Base-by-base conservation (phyloP, 2,797 vertebrate species). In the Sebastes kiyomatsui region DNA sequence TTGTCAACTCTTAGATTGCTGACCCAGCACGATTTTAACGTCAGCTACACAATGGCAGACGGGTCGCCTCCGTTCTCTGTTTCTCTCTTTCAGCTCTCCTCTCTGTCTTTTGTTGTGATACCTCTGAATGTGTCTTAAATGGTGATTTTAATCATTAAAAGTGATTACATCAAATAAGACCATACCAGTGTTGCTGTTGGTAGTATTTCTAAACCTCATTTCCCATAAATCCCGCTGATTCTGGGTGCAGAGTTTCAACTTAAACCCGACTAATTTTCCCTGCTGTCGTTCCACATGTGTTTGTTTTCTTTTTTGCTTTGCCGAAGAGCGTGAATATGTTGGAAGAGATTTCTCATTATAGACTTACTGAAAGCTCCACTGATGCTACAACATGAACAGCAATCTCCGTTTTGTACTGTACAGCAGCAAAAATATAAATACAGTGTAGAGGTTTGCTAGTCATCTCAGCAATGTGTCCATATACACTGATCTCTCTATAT, bases 11-110 rank as follows among this genome's bases (percentile, higher is more conserved):
- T 55, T 23, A 71, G 14, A 71, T 7, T 81, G 91, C 88, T 93
- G 90, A 92, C 4, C 35, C 58, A 67, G 87, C 90, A 83, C 49
- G 35, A 72, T 79, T 80, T 82, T 90, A 84, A 89, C 87, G 83
- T 87, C 79, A 62, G 52, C 66, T 69, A 27, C 70, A 75, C 42
- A 25, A 25, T 3, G 22, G 67, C 33, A 80, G 71, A 75, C 59
- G 71, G 60, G 77, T 62, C 7, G 8, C 20, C 49, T 42, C 28
- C 2, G 27, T 32, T 80, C 33, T 68, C 58, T 59, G 56, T 70
- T 71, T 64, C 11, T 59, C 42, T 76, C n/a, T 64, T 3, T 55
- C 12, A 69, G 27, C 14, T 59, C 52, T 74, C 12, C 25, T 59
- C 28, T 79, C 30, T 46, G 11, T 54, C 22, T 72, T 56, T 23